phyloP scores from a whole-genome alignment of 2,888 invertebrate species.

The Blastobasis adustella region DNA sequence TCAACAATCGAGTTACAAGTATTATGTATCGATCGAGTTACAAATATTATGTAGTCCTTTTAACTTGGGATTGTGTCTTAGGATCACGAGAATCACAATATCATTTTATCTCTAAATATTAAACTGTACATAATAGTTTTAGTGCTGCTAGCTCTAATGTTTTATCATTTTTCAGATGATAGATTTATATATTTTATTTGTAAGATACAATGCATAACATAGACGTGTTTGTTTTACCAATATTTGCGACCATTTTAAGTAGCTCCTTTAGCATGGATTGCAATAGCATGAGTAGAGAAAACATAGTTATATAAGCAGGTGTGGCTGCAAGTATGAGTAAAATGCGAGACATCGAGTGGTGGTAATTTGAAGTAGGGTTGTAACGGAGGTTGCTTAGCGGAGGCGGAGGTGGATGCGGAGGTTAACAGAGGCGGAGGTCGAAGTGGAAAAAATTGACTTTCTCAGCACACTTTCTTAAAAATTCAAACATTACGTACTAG shows the following conservation, averaged over 20 bases:
- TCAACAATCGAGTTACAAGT: background rate
- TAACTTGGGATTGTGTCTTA: background rate
- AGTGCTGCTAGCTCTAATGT: conserved; percentile 35
- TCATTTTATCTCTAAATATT: conserved; percentile 28
- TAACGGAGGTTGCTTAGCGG: too few species aligned
- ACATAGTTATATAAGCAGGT: too few species aligned
- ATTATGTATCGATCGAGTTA: background rate
- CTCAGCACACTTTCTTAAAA: too few species aligned
- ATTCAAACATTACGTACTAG: too few species aligned
- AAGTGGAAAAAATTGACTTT: too few species aligned
- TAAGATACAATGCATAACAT: conserved; percentile 41
- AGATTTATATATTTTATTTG: conserved; percentile 45
- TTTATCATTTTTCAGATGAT: conserved; percentile 48
- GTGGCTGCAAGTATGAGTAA: too few species aligned
- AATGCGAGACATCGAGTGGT: too few species aligned
- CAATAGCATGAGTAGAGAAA: too few species aligned
- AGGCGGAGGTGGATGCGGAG: too few species aligned
- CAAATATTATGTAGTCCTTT: background rate
- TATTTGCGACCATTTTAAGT: conserved; percentile 28
- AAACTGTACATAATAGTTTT: conserved; percentile 57
- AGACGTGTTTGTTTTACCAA: conserved; percentile 65
- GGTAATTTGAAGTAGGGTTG: too few species aligned
- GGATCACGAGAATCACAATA: conserved; percentile 20
- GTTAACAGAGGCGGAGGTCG: too few species aligned
- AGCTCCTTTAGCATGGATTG: conserved; percentile 1